phyloP scores from a whole-genome alignment of 2,113 vertebrate species.

The Hiodon tergisus region DNA sequence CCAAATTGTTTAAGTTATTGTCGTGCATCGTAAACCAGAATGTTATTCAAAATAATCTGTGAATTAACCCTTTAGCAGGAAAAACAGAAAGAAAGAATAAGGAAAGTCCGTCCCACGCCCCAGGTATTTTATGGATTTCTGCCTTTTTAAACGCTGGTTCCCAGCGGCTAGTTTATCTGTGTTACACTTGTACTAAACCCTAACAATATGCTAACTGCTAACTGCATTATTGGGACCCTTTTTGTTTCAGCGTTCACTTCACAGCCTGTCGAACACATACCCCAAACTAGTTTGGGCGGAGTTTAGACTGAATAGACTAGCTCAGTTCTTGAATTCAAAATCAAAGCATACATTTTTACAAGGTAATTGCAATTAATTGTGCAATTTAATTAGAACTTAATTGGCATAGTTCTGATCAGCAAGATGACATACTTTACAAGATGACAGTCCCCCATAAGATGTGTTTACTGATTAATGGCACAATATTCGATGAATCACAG shows the following conservation, averaged over 20 bases:
- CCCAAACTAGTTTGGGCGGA: not conserved
- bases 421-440: too few species aligned
- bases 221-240: not conserved
- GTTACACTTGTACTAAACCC: not conserved
- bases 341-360: too few species aligned
- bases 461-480: too few species aligned
- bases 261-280: not conserved
- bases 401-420: too few species aligned
- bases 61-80: slow-evolving; percentile 78
- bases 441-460: too few species aligned
- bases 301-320: too few species aligned
- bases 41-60: slow-evolving; percentile 37
- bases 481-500: too few species aligned
- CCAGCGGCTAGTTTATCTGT: not conserved
- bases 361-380: too few species aligned
- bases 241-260: slow-evolving; percentile 1
- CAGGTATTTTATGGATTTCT: slow-evolving; percentile 76
- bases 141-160: slow-evolving; percentile 15
- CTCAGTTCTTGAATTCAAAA: not conserved
- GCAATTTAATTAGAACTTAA: too few species aligned
- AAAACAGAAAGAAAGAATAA: slow-evolving; percentile 80
- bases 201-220: not conserved
- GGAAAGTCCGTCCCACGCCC: slow-evolving; percentile 64
- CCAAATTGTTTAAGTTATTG: not conserved
- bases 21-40: not conserved